phyloP scores from a whole-genome alignment of 1,140 invertebrate genomes.

The Tribolium madens region DNA sequence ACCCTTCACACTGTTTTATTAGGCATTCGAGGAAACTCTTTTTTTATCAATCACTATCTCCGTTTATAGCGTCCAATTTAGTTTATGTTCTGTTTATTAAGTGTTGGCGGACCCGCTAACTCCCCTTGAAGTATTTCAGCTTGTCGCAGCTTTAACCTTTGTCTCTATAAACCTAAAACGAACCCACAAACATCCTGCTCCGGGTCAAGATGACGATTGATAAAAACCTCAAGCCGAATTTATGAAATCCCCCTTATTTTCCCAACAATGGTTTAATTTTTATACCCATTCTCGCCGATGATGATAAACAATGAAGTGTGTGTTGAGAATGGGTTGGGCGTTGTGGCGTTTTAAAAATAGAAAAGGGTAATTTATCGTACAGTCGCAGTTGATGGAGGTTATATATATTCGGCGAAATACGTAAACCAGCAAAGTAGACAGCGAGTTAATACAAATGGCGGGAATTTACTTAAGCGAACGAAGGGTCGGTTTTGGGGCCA shows the following conservation, averaged over 20 bases:
- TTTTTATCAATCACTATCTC: constrained; percentile 30
- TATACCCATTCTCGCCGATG: neutral
- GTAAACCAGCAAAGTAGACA: constrained; percentile 26
- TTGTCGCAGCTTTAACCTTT: neutral
- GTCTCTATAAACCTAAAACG: neutral
- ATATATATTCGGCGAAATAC: constrained; percentile 34
- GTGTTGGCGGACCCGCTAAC: neutral
- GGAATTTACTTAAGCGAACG: constrained; percentile 42
- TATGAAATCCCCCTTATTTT: neutral
- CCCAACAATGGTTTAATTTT: constrained; percentile 23
- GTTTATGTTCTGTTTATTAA: constrained; percentile 25
- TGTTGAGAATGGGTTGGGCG: constrained; percentile 29
- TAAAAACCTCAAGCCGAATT: neutral
- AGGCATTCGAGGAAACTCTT: neutral
- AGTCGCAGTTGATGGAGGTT: constrained; percentile 40
- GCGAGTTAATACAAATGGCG: constrained; percentile 41
- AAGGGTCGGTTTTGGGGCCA: neutral
- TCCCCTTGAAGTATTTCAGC: neutral
- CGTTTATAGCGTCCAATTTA: constrained; percentile 21
- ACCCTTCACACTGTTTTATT: constrained; percentile 19
- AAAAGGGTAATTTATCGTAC: constrained; percentile 41
- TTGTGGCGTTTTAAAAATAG: constrained; percentile 39
- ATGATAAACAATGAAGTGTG: constrained; percentile 39
- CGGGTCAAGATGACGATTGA: neutral
- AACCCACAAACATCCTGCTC: neutral